Percentiles rank a stretch among this genome's conserved stretches.
Evolutionary conservation across 2,888 invertebrate genomes (phyloP).

Genomic region (Lissonota sp.): DNA sequence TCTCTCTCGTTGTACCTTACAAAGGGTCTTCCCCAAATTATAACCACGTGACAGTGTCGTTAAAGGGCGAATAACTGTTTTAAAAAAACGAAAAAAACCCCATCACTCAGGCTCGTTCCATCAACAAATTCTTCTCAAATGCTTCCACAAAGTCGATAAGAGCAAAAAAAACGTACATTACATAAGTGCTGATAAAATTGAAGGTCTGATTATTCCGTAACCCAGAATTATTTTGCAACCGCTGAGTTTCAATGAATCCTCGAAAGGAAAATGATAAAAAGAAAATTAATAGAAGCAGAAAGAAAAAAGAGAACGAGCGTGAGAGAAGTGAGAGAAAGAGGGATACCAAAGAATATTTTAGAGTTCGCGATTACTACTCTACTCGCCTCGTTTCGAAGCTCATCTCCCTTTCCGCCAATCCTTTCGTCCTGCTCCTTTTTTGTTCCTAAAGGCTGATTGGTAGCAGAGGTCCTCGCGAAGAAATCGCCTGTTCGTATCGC

Average conservation of each 20-base stretch:
- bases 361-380: conserved; percentile 56
- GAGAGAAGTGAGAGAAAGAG: conserved; percentile 11
- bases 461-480: conserved; percentile 37
- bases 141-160: too few relatives aligned
- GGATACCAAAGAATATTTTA: conserved; percentile 55
- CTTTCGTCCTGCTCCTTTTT: conserved; percentile 51
- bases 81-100: conserved; percentile 16
- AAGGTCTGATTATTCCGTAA: too few relatives aligned
- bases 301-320: background rate
- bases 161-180: conserved; percentile 28
- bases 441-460: conserved; percentile 63
- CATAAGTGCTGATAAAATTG: conserved; percentile 51
- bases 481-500: conserved; percentile 24
- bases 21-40: conserved; percentile 49
- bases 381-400: conserved; percentile 13
- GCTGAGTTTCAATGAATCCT: conserved; percentile 61
- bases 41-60: conserved; percentile 29
- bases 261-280: conserved; percentile 17
- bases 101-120: too few relatives aligned
- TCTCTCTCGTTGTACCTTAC: conserved; percentile 20
- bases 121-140: too few relatives aligned
- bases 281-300: conserved; percentile 13
- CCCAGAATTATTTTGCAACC: background rate
- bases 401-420: conserved; percentile 6
- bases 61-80: conserved; percentile 18